phyloP scores from a whole-genome alignment of 2,113 vertebrate species.

The Chaetura pelagica region DNA sequence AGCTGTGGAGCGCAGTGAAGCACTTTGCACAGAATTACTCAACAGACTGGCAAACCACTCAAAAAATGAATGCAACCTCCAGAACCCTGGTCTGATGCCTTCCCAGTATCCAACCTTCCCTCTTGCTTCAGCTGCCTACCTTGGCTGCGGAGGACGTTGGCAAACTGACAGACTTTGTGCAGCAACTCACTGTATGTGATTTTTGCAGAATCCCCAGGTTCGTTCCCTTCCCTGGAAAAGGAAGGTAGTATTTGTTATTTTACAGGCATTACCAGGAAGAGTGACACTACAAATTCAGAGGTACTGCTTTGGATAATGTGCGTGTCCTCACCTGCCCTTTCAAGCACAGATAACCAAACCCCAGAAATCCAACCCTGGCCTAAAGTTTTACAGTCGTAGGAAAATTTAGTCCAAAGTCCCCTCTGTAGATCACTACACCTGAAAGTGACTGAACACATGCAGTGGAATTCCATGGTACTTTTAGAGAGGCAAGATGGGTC shows the following conservation, averaged over 20 bases:
- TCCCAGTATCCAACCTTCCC: not conserved
- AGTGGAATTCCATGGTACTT: not conserved
- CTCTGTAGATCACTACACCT: not conserved
- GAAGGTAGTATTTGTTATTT: not conserved
- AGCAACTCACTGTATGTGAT: conserved; percentile 92
- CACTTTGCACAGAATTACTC: not conserved
- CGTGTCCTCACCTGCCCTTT: not conserved
- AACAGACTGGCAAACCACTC: not conserved
- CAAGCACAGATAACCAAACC: not conserved
- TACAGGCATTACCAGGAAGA: not conserved
- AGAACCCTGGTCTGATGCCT: not conserved
- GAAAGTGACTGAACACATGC: not conserved
- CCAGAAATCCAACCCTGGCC: not conserved
- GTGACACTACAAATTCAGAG: not conserved
- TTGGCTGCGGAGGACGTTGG: conserved; percentile 90
- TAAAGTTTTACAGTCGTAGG: not conserved
- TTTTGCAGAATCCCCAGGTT: conserved; percentile 85
- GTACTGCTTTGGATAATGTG: not conserved
- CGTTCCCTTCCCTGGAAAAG: conserved; percentile 93
- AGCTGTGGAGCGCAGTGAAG: not conserved
- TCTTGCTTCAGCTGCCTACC: conserved; percentile 61
- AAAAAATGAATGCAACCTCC: not conserved
- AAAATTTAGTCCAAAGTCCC: not conserved
- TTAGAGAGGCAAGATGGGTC: not conserved
- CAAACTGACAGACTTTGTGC: conserved; percentile 89